phyloP scores from a whole-genome alignment of 2,113 vertebrate species.

The Nettapus auritus region DNA sequence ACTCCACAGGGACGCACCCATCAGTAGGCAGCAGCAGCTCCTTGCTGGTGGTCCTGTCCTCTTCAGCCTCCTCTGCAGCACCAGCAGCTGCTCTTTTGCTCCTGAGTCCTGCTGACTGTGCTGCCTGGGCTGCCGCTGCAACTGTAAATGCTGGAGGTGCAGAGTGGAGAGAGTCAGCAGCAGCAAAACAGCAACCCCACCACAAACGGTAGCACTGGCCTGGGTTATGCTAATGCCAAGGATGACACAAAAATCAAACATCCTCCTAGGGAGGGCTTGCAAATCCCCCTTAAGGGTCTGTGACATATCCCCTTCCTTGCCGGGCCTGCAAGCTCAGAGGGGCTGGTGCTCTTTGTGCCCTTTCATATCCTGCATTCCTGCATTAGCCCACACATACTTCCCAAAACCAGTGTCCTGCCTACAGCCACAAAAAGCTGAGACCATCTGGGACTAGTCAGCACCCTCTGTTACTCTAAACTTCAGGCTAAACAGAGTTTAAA shows the following conservation, averaged over 20 bases:
- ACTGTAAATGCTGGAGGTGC: not conserved
- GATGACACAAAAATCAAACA: not conserved
- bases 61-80: not conserved
- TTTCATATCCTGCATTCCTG: not conserved
- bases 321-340: not conserved
- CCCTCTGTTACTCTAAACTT: not conserved
- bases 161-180: not conserved
- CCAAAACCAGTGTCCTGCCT: not conserved
- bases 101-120: not conserved
- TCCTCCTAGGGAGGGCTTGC: not conserved
- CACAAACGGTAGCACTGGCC: rapidly evolving
- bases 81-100: not conserved
- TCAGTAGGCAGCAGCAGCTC: not conserved
- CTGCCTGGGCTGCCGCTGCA: not conserved
- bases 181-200: not conserved
- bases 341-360: not conserved
- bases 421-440: not conserved
- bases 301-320: not conserved
- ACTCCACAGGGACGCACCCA: no score
- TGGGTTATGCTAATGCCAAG: not conserved
- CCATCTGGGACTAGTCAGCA: not conserved
- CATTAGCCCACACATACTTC: not conserved
- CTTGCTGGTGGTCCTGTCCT: not conserved
- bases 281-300: not conserved
- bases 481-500: not conserved